Evolutionary conservation across 2,888 invertebrate genomes (phyloP).

Genomic region (Myopa tessellatipennis): DNA sequence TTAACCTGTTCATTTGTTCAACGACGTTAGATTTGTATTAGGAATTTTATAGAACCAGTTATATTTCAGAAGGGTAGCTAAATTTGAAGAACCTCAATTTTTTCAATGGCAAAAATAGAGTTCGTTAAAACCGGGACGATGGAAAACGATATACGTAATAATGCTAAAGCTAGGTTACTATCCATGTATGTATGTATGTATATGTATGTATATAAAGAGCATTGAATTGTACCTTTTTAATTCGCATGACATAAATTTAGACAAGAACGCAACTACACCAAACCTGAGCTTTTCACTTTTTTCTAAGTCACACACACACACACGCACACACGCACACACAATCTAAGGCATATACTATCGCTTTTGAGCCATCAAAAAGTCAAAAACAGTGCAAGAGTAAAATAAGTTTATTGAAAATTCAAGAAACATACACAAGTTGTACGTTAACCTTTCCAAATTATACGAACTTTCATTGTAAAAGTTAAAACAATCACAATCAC

Average conservation of each 20-base stretch:
- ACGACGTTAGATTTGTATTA: too few species aligned
- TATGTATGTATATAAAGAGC: conserved; percentile 3
- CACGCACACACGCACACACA: neutral
- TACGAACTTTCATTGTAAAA: too few species aligned
- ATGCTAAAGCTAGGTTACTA: neutral
- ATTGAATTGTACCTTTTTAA: conserved; percentile 9
- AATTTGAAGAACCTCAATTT: neutral
- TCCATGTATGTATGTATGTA: conserved; percentile 2
- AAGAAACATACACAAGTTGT: too few species aligned
- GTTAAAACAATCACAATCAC: conserved; percentile 40
- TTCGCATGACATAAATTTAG: neutral
- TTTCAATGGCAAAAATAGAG: conserved; percentile 21
- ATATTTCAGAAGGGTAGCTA: too few species aligned
- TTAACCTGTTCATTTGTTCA: too few species aligned
- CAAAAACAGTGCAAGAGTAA: too few species aligned
- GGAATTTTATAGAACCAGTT: too few species aligned
- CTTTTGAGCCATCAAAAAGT: too few species aligned
- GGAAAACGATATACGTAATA: conserved; percentile 62
- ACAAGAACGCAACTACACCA: neutral
- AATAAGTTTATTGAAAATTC: too few species aligned
- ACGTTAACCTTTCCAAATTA: too few species aligned
- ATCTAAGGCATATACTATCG: neutral
- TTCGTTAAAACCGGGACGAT: conserved; percentile 43
- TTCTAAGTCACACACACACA: conserved; percentile 1
- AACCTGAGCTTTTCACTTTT: neutral